Conservation (phyloP, 2,797 vertebrate genomes). For the Smutsia temminckii region DNA sequence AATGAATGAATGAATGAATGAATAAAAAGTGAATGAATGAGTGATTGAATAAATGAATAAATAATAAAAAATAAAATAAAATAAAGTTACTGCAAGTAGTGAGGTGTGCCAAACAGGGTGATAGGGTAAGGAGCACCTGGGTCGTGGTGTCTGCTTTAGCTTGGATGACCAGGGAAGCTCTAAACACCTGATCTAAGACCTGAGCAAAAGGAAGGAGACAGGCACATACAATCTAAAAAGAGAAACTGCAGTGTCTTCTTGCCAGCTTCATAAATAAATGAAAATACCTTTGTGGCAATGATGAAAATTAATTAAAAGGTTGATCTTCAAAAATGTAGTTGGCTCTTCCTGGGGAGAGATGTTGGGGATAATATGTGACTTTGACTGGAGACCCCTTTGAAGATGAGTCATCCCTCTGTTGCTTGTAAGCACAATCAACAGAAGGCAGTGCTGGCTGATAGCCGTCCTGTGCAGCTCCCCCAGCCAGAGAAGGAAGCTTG, state of each 20-base stretch:
- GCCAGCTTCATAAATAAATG: neutral
- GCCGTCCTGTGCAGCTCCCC: neutral
- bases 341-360: neutral
- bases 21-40: neutral
- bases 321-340: neutral
- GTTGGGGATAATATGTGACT: neutral
- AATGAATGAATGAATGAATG: neutral
- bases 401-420: constrained; percentile 76
- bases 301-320: neutral
- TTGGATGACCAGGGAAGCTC: neutral
- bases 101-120: neutral
- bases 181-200: neutral
- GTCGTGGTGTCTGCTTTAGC: neutral
- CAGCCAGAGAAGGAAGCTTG: constrained; percentile 64
- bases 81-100: neutral
- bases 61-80: neutral
- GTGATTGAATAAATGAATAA: neutral
- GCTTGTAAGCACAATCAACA: constrained; percentile 54
- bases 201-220: neutral
- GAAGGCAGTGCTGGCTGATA: neutral
- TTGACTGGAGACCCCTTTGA: neutral
- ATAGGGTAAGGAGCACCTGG: neutral
- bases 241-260: neutral
- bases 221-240: neutral
- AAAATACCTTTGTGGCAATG: neutral